A percentile compares a stretch with the other conserved stretches of the same genome.
Conservation (phyloP, 2,888 invertebrate species). For the Sinhomidia bicolor region DNA sequence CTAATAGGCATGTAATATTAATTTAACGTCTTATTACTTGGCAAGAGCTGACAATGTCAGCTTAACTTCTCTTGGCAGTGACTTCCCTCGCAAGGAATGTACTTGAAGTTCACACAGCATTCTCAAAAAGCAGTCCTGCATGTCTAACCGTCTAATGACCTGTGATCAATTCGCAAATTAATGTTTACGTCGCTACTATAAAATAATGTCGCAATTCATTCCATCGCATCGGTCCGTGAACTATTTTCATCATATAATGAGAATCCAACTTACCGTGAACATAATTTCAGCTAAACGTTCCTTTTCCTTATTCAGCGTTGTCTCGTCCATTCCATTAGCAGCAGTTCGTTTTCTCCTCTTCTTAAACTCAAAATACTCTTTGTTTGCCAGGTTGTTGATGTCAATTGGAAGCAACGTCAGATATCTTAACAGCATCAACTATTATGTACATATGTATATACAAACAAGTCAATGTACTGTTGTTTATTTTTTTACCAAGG, state of each 20-base stretch:
- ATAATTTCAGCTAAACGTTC: conserved; percentile 79
- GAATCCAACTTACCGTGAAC: conserved; percentile 75
- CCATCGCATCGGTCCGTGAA: too few relatives aligned
- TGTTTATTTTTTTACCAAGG: too few relatives aligned
- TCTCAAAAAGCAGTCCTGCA: conserved; percentile 79
- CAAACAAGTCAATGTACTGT: not conserved
- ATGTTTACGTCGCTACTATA: not conserved
- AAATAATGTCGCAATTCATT: not conserved
- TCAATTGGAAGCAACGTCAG: conserved; percentile 76
- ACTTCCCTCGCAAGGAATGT: conserved; percentile 75
- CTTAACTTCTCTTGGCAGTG: conserved; percentile 78
- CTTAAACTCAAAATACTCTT: conserved; percentile 67
- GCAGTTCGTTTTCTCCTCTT: conserved; percentile 67
- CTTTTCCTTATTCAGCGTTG: conserved; percentile 72
- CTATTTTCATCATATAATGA: too few relatives aligned
- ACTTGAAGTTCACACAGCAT: conserved; percentile 78
- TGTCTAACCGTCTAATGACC: conserved; percentile 78
- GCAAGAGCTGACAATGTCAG: conserved; percentile 76
- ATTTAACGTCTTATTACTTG: conserved; percentile 73
- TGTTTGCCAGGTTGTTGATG: conserved; percentile 75
- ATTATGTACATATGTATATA: too few relatives aligned
- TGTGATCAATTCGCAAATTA: conserved; percentile 45
- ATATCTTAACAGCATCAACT: conserved; percentile 77
- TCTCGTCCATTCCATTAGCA: conserved; percentile 20
- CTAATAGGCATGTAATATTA: not conserved